phyloP scores from a whole-genome alignment of 2,888 invertebrate genomes.

The Cordilura impudica region DNA sequence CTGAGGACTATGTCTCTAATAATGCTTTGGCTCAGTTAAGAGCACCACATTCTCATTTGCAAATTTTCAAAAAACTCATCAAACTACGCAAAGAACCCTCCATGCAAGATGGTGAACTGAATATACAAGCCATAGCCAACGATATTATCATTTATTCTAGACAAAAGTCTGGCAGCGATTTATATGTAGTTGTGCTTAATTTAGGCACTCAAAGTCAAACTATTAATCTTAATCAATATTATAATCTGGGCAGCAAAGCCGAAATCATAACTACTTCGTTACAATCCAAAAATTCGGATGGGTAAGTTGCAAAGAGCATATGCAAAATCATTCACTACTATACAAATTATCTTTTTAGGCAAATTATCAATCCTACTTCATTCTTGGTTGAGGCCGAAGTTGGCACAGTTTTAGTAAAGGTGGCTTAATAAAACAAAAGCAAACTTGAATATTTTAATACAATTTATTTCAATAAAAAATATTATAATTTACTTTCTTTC shows the following conservation, averaged over 20 bases:
- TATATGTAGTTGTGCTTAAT: slow-evolving; percentile 79
- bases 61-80: slow-evolving; percentile 81
- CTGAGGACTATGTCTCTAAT: slow-evolving; percentile 80
- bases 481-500: slow-evolving; percentile 66
- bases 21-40: slow-evolving; percentile 81
- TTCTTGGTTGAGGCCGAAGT: slow-evolving; percentile 71
- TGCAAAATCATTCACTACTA: not conserved
- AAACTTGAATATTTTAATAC: too few species aligned
- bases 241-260: slow-evolving; percentile 67
- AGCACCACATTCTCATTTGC: slow-evolving; percentile 81
- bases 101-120: slow-evolving; percentile 69
- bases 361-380: slow-evolving; percentile 66
- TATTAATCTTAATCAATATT: slow-evolving; percentile 77
- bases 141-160: slow-evolving; percentile 74
- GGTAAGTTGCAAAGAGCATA: slow-evolving; percentile 63
- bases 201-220: slow-evolving; percentile 78
- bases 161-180: slow-evolving; percentile 69
- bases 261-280: slow-evolving; percentile 76
- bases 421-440: slow-evolving; percentile 38
- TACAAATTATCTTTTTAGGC: slow-evolving; percentile 63
- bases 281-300: slow-evolving; percentile 73
- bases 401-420: slow-evolving; percentile 72
- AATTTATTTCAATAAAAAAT: slow-evolving; percentile 8
- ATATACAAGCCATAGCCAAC: slow-evolving; percentile 70
- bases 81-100: slow-evolving; percentile 79